phyloP scores from a whole-genome alignment of 2,113 vertebrate genomes.

The Dryoscopus gambensis region DNA sequence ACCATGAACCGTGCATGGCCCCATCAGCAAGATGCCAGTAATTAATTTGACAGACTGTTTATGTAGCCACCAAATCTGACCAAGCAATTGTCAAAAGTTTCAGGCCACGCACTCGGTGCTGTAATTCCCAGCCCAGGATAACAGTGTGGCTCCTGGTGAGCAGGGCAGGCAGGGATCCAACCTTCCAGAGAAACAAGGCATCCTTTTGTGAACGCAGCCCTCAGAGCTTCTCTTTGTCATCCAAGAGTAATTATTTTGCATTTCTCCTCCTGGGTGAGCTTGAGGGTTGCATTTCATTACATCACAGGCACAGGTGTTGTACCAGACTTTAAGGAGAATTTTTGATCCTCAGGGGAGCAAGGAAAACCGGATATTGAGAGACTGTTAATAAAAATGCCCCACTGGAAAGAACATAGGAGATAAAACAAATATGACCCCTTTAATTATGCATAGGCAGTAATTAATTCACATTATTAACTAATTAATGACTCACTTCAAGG shows the following conservation, averaged over 20 bases:
- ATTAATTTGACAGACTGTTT: neutral
- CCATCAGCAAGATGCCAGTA: neutral
- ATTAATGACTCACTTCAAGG: conserved; percentile 8
- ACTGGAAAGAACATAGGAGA: neutral
- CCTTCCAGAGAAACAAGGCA: neutral
- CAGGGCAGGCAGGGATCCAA: neutral
- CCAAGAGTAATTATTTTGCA: neutral
- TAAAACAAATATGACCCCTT: neutral
- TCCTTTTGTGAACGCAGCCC: neutral
- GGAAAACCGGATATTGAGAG: neutral
- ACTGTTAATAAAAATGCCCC: neutral
- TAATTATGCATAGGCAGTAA: neutral
- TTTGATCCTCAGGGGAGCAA: neutral
- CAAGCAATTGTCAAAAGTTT: neutral
- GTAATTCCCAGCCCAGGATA: neutral
- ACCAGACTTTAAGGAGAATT: neutral
- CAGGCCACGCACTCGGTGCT: neutral
- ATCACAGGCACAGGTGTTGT: neutral
- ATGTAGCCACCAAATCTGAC: neutral
- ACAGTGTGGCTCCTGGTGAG: neutral
- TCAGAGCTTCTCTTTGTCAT: neutral
- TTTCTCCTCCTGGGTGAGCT: neutral
- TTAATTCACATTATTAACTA: conserved; percentile 3
- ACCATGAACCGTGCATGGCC: neutral
- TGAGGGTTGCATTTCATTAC: neutral